phyloP scores from a whole-genome alignment of 2,888 invertebrate species.

The Dione vanillae region DNA sequence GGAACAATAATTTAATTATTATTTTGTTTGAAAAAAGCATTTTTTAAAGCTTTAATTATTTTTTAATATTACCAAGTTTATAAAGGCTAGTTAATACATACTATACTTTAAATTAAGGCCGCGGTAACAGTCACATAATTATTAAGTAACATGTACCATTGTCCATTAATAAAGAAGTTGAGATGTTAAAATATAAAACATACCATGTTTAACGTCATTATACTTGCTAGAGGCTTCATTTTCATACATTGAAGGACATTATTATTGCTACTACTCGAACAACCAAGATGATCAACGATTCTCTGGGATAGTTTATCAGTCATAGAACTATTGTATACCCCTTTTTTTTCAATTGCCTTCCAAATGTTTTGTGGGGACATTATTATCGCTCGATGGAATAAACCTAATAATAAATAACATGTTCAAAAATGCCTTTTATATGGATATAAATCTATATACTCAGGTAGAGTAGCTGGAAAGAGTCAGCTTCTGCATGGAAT shows the following conservation, averaged over 20 bases:
- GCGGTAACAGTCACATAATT: too few species aligned
- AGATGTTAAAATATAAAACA: not conserved
- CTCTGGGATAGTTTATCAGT: conserved; percentile 80
- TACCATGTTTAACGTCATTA: conserved; percentile 79
- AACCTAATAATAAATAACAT: conserved; percentile 60
- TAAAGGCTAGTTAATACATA: too few species aligned
- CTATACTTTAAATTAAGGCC: too few species aligned
- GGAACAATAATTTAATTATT: too few species aligned
- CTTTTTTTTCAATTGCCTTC: conserved; percentile 63
- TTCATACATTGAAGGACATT: conserved; percentile 86
- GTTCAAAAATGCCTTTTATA: not conserved
- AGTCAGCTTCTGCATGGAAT: too few species aligned
- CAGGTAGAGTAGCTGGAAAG: too few species aligned
- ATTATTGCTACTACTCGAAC: conserved; percentile 74
- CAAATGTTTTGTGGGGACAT: conserved; percentile 86
- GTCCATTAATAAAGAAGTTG: not conserved
- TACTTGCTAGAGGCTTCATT: conserved; percentile 83
- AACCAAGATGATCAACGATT: conserved; percentile 83
- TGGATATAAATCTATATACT: too few species aligned
- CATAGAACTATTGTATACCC: conserved; percentile 55
- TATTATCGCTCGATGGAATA: conserved; percentile 87
- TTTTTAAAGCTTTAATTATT: too few species aligned
- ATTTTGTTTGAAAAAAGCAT: too few species aligned
- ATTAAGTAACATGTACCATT: too few species aligned
- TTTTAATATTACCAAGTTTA: too few species aligned